Percentiles rank a stretch among this genome's conserved stretches.
These are phyloP conservation scores for Clarias gariepinus DNA, from an alignment of 2,113 vertebrate species.

Conservation along the genomic window DNA sequence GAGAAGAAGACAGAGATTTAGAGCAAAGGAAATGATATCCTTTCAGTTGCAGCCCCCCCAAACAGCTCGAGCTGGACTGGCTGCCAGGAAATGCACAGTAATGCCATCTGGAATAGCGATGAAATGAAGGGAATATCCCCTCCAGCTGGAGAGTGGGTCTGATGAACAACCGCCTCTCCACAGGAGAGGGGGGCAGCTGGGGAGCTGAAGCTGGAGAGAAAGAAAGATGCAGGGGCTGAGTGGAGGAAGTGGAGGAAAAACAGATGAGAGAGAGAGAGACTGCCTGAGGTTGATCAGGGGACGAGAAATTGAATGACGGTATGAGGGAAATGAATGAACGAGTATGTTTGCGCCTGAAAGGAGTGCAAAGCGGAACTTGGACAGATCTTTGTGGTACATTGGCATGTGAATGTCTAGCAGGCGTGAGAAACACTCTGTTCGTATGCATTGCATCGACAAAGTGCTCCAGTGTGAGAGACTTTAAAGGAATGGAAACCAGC, in stretches of 20 bases:
- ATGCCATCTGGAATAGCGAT: constrained; percentile 62
- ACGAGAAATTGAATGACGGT: neutral
- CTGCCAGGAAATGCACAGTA: constrained; percentile 60
- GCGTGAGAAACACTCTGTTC: constrained; percentile 29
- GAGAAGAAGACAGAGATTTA: constrained; percentile 22
- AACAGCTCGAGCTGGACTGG: constrained; percentile 23
- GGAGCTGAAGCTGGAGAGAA: neutral
- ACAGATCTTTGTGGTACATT: neutral
- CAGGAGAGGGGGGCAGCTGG: constrained; percentile 25
- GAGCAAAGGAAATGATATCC: constrained; percentile 56
- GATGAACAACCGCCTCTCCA: constrained; percentile 46
- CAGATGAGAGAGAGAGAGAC: neutral
- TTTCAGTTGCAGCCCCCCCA: constrained; percentile 21
- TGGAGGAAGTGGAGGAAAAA: neutral
- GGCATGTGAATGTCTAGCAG: constrained; percentile 14
- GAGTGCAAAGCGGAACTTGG: neutral
- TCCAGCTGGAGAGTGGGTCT: constrained; percentile 39
- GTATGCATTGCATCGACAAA: constrained; percentile 35
- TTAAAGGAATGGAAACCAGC: constrained; percentile 49
- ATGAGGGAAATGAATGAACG: neutral
- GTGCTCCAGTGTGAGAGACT: constrained; percentile 39
- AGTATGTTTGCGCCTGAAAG: neutral
- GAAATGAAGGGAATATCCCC: constrained; percentile 56
- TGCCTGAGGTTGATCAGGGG: neutral
- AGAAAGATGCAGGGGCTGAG: constrained; percentile 5